Conservation (phyloP, 2,797 vertebrate species). For the Danionella dracula region DNA sequence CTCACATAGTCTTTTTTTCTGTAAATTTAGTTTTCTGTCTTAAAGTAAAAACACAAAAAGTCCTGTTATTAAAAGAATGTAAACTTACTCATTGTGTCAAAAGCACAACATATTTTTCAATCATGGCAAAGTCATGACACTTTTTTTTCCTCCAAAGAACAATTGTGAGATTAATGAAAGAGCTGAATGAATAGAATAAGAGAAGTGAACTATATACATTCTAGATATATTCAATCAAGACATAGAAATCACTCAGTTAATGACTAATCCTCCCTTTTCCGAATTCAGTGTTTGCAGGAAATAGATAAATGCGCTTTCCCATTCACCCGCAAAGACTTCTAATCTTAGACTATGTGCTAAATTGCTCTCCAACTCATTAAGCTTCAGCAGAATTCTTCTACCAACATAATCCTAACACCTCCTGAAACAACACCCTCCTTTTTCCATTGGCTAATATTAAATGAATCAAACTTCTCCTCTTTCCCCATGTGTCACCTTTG, state of each 20-base stretch:
- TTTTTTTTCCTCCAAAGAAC: slow-evolving; percentile 5
- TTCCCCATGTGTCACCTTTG: slow-evolving; percentile 36
- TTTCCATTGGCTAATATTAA: slow-evolving; percentile 21
- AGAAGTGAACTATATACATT: background rate
- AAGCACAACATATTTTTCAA: background rate
- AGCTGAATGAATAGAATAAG: slow-evolving; percentile 44
- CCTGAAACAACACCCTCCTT: slow-evolving; percentile 16
- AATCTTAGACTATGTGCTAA: background rate
- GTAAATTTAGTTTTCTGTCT: no score
- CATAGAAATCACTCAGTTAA: slow-evolving; percentile 22
- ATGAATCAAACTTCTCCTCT: slow-evolving; percentile 31
- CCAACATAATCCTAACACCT: no score
- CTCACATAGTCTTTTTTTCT: no score
- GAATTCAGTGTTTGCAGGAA: slow-evolving; percentile 18
- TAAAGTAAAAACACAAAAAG: no score
- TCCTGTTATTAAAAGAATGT: no score
- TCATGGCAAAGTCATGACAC: background rate
- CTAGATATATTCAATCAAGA: slow-evolving; percentile 6
- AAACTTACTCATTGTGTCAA: no score
- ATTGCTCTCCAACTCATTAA: no score
- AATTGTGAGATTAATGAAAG: slow-evolving; percentile 18
- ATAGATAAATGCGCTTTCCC: slow-evolving; percentile 25
- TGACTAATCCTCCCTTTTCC: slow-evolving; percentile 1
- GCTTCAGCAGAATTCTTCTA: no score
- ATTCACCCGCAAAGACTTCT: slow-evolving; percentile 10